phyloP scores from a whole-genome alignment of 2,888 invertebrate species.

The Ischnus inquisitorius region DNA sequence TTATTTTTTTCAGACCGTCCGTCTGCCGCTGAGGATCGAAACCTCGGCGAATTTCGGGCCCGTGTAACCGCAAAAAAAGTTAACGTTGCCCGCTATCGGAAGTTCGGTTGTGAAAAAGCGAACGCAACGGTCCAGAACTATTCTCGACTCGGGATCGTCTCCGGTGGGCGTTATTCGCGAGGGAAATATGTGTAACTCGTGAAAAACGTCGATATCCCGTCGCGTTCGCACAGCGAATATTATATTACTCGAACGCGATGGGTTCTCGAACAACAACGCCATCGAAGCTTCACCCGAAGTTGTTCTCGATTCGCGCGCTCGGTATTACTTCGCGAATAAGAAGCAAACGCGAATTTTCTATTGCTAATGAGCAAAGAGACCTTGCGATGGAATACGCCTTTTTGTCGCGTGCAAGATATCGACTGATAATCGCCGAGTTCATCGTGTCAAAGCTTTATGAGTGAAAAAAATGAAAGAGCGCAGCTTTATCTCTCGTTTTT shows the following conservation, averaged over 20 bases:
- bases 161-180: conserved; percentile 15
- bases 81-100: not conserved
- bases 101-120: not conserved
- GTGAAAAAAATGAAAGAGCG: conserved; percentile 1
- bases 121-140: not conserved
- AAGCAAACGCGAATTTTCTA: too few species aligned
- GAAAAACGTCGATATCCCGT: conserved; percentile 37
- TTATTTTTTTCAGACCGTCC: not conserved
- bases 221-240: conserved; percentile 13
- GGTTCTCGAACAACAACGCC: not conserved
- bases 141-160: not conserved
- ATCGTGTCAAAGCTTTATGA: not conserved
- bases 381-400: not conserved
- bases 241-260: conserved; percentile 12
- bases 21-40: not conserved
- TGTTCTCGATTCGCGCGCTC: not conserved
- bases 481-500: conserved; percentile 11
- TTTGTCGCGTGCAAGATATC: not conserved
- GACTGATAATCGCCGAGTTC: too few species aligned
- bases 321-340: not conserved
- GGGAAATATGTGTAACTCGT: conserved; percentile 21
- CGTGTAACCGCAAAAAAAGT: not conserved
- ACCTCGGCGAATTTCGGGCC: not conserved
- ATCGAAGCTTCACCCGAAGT: not conserved
- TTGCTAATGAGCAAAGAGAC: not conserved